phyloP scores from a whole-genome alignment of 2,888 invertebrate genomes.

The Parelbella ahira region DNA sequence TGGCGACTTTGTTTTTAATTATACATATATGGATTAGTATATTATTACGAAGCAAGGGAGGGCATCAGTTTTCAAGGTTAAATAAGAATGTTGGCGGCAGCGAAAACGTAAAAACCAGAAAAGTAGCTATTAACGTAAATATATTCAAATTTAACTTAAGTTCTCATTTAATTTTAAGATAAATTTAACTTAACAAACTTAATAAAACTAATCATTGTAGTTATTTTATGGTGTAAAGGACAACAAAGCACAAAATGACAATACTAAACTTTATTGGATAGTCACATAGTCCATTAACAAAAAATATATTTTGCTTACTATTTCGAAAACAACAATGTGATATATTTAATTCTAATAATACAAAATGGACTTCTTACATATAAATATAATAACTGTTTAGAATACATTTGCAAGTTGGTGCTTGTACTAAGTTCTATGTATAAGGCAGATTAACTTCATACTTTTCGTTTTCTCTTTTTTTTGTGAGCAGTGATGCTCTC shows the following conservation, averaged over 20 bases:
- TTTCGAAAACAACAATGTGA: conserved; percentile 47
- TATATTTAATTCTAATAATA: conserved; percentile 56
- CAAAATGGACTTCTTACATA: conserved; percentile 49
- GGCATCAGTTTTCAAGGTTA: too few species aligned
- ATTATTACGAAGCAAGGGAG: too few species aligned
- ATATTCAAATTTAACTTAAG: too few species aligned
- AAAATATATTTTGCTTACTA: conserved; percentile 46
- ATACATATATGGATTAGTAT: too few species aligned
- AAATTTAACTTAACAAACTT: too few species aligned
- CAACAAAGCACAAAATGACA: conserved; percentile 3
- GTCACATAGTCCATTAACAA: conserved; percentile 31
- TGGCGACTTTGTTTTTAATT: too few species aligned
- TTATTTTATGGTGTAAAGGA: too few species aligned
- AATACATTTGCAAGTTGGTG: conserved; percentile 40
- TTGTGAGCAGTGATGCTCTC: conserved; percentile 94
- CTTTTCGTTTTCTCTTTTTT: conserved; percentile 85
- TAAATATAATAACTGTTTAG: conserved; percentile 30
- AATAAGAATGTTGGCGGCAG: too few species aligned
- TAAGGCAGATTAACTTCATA: conserved; percentile 52
- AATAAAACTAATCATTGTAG: too few species aligned
- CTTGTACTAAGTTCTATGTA: conserved; percentile 35
- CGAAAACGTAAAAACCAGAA: too few species aligned
- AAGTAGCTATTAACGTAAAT: too few species aligned
- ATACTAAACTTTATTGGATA: conserved; percentile 25
- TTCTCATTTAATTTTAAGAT: too few species aligned